These are phyloP conservation scores for Numenius phaeopus DNA, from an alignment of 2,797 vertebrate genomes.

Conservation along the genomic window DNA sequence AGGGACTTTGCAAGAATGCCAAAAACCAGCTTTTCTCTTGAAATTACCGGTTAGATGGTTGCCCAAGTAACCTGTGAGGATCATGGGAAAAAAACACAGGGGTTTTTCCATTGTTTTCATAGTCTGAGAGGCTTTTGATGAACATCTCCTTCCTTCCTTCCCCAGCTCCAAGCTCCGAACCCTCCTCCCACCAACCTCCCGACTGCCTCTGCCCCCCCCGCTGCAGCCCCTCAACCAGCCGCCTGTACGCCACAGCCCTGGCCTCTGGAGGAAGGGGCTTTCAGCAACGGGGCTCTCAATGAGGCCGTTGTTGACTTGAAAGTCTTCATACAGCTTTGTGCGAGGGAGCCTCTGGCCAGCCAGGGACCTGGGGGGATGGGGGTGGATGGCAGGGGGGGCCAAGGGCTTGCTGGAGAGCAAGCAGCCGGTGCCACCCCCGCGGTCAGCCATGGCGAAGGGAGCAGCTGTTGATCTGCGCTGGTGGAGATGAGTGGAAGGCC, in stretches of 20 bases:
- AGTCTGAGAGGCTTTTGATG: not conserved
- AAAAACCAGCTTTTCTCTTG: not conserved
- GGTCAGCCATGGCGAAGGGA: accelerated
- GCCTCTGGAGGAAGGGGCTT: not conserved
- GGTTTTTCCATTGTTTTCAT: not conserved
- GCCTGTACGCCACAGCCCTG: not conserved
- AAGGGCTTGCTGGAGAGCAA: not conserved
- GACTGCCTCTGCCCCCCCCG: not conserved
- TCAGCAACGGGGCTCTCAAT: not conserved
- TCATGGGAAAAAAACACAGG: not conserved
- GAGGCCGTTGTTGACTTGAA: not conserved
- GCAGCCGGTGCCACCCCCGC: not conserved
- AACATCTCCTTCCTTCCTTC: not conserved
- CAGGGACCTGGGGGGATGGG: accelerated
- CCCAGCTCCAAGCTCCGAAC: not conserved
- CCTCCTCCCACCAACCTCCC: not conserved
- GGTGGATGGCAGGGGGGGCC: no score
- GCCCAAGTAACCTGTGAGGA: not conserved
- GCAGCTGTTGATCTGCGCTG: not conserved
- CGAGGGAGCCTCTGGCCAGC: not conserved
- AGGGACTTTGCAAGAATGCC: not conserved
- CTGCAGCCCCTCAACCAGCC: not conserved
- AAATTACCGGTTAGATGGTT: not conserved
- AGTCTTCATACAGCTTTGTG: not conserved
- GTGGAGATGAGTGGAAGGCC: not conserved